phyloP scores from a whole-genome alignment of 2,888 invertebrate genomes.

The Archips crataeganus region DNA sequence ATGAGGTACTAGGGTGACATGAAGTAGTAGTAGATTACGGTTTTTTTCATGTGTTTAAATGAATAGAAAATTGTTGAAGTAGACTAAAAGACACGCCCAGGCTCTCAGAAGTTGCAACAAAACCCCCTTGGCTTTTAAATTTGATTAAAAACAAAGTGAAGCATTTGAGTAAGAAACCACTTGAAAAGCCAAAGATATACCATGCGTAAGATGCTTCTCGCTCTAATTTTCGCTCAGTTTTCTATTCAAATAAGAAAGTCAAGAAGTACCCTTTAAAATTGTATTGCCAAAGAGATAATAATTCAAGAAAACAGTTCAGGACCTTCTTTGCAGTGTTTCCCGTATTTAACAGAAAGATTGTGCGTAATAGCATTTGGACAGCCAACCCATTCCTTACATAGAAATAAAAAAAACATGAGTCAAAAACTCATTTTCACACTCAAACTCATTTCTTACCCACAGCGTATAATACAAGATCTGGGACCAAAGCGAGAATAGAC shows the following conservation, averaged over 20 bases:
- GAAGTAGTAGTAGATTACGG: background rate
- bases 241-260: background rate
- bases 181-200: background rate
- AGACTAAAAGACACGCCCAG: background rate
- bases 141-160: background rate
- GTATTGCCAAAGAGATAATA: background rate
- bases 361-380: slow-evolving; percentile 2
- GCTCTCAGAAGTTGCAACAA: background rate
- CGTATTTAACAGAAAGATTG: background rate
- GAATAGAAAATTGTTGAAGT: background rate
- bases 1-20: slow-evolving; percentile 1
- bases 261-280: background rate
- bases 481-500: background rate
- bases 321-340: slow-evolving; percentile 1
- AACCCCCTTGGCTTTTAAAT: background rate
- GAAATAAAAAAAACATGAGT: background rate
- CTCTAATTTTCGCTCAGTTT: no score
- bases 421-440: slow-evolving; percentile 1
- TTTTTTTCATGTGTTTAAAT: background rate
- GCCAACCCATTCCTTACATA: background rate
- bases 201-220: no score
- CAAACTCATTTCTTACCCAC: background rate
- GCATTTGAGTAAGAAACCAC: background rate
- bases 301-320: background rate
- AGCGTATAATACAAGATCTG: slow-evolving; percentile 16